Evolutionary conservation across 2,797 vertebrate species (phyloP).

Genomic region (Danio albolineatus): DNA sequence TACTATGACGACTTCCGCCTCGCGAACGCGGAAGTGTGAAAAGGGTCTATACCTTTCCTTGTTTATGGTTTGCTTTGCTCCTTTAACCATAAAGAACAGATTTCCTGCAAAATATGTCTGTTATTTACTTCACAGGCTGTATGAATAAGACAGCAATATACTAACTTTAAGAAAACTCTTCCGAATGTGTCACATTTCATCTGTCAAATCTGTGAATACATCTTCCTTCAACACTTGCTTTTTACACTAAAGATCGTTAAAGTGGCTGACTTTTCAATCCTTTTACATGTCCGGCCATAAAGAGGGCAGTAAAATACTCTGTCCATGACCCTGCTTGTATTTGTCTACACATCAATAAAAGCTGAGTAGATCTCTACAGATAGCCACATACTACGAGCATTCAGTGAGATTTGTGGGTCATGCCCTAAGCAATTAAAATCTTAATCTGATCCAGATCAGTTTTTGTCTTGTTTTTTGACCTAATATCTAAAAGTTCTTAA

Average conservation of each 20-base stretch:
- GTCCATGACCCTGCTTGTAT: slow-evolving; percentile 11
- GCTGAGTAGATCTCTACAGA: slow-evolving; percentile 2
- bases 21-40: too few species aligned
- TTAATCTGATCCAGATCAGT: not conserved
- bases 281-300: slow-evolving; percentile 41
- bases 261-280: slow-evolving; percentile 17
- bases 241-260: slow-evolving; percentile 47
- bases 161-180: not conserved
- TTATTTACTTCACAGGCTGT: not conserved
- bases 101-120: not conserved
- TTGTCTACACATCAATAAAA: slow-evolving; percentile 44
- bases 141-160: too few species aligned
- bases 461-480: too few species aligned
- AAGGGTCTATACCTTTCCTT: not conserved
- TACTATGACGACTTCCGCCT: too few species aligned
- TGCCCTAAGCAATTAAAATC: slow-evolving; percentile 37
- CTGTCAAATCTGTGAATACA: slow-evolving; percentile 12
- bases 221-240: slow-evolving; percentile 27
- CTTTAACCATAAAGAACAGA: too few species aligned
- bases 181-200: not conserved
- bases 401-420: slow-evolving; percentile 37
- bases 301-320: slow-evolving; percentile 37
- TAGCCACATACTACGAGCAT: not conserved
- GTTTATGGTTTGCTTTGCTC: not conserved
- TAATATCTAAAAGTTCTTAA: too few species aligned